These are phyloP conservation scores for Ceuthmochares aereus DNA, from an alignment of 2,113 vertebrate genomes.

Conservation along the genomic window DNA sequence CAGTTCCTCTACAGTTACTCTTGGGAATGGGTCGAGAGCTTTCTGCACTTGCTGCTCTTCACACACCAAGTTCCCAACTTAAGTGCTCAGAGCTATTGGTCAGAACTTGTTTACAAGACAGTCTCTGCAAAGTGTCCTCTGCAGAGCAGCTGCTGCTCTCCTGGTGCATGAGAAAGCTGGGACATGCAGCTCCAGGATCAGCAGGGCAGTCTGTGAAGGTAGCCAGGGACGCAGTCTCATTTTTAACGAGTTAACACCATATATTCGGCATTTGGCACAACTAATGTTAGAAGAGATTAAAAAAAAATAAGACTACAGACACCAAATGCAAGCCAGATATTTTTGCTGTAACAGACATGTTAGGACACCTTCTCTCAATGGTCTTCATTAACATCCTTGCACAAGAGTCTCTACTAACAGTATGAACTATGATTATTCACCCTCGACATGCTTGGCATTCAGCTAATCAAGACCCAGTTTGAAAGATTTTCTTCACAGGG, in stretches of 20 bases:
- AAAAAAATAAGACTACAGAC: not conserved
- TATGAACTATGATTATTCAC: not conserved
- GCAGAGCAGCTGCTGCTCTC: not conserved
- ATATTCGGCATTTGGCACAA: not conserved
- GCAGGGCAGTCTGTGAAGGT: not conserved
- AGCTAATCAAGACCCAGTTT: not conserved
- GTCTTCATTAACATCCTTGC: not conserved
- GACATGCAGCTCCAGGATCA: not conserved
- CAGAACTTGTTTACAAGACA: not conserved
- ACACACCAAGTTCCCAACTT: not conserved
- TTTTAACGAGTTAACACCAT: not conserved
- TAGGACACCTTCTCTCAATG: not conserved
- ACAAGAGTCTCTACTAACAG: conserved; percentile 20
- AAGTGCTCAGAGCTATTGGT: not conserved
- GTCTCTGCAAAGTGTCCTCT: not conserved
- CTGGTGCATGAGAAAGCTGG: not conserved
- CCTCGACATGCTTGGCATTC: not conserved
- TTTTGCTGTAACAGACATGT: conserved; percentile 27
- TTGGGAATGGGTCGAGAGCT: not conserved
- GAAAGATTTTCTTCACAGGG: not conserved
- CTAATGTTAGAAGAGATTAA: not conserved
- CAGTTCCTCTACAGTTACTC: not conserved
- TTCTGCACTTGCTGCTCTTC: not conserved
- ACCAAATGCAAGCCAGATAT: not conserved
- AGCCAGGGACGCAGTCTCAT: not conserved